A percentile compares a stretch with the other conserved stretches of the same genome.
phyloP scores from a whole-genome alignment of 2,113 vertebrate genomes.

The Picathartes gymnocephalus region DNA sequence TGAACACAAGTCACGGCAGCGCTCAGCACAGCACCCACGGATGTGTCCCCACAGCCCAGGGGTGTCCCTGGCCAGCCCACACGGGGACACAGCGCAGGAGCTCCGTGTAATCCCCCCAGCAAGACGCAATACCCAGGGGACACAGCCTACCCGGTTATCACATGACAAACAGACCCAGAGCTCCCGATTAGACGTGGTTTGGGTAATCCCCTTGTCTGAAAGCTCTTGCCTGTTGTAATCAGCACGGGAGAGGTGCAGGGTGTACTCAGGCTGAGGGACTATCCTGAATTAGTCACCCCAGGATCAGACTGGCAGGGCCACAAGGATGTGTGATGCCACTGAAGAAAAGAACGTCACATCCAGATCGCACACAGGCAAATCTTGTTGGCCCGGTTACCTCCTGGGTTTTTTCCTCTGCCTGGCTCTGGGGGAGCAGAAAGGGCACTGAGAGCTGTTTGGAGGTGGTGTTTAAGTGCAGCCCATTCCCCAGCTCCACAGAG shows the following conservation, averaged over 20 bases:
- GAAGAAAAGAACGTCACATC: slow-evolving; percentile 1
- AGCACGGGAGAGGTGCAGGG: neutral
- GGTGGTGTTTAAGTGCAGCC: neutral
- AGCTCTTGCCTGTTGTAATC: slow-evolving; percentile 33
- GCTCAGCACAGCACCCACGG: neutral
- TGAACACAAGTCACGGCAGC: neutral
- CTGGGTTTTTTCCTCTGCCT: neutral
- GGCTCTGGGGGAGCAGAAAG: neutral
- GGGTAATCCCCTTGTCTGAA: slow-evolving; percentile 33
- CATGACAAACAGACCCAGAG: neutral
- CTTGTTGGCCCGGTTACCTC: neutral
- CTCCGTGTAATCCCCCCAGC: neutral
- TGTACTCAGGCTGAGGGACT: slow-evolving; percentile 18
- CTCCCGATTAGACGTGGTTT: neutral
- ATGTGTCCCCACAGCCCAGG: fast-evolving
- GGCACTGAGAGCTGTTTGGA: neutral
- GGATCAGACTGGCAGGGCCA: neutral
- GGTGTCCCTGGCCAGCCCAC: neutral
- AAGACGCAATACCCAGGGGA: neutral
- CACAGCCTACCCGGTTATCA: neutral
- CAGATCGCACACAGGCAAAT: neutral
- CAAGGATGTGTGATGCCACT: neutral
- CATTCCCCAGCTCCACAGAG: neutral
- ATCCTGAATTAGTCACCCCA: slow-evolving; percentile 21
- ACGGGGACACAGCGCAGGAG: neutral